Base-by-base conservation (phyloP, 1,140 invertebrate species). In the Gryllus bimaculatus region DNA sequence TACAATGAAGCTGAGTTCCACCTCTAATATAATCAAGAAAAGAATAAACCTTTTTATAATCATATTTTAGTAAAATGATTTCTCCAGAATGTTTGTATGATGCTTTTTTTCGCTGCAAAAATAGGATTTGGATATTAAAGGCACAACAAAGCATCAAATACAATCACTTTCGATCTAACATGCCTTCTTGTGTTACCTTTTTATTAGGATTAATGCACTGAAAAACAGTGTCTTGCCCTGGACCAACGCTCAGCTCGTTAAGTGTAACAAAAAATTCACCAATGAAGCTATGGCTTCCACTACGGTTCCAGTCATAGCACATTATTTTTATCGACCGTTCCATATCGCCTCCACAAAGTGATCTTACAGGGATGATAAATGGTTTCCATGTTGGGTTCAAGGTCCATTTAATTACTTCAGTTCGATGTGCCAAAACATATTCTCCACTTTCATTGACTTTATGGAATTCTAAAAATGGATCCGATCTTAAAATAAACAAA, bases 281-380 rank as follows among this genome's bases (percentile, higher is more conserved):
- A 54, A 83, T 82, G 73, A 83, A 80, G 48, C 78, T 81, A 79
- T 83, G 81, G 76, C 82, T 80, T 54, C 83, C 81, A 81, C 74
- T 83, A 47, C 78, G 10, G 77, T 84, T 85, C 81, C 84, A 85
- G 80, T 87, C 84, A 80, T 83, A 86, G 78, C 84, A 86, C 54
- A 83, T 82, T 74, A 87, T 79, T 82, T 86, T 84, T 26, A 85
- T 76, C 78, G 81, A 84, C 0, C 90, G 85, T 78, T 91, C 88
- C 82, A 88, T 86, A 83, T 92, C 90, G 12, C 89, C 90, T 84
- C 89, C 89, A 83, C 90, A 91, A 18, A 92, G 82, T 8, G 85
- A 84, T 74, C 88, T 83, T 0, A 90, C 83, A 66, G 87, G 84
- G 15, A 91, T 84, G 18, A 84, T 85, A 82, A 91, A 89, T n/a